Evolutionary conservation across 64 coral and sea anemone genomes (phyloP).

Genomic region (Dendronephthya gigantea): DNA sequence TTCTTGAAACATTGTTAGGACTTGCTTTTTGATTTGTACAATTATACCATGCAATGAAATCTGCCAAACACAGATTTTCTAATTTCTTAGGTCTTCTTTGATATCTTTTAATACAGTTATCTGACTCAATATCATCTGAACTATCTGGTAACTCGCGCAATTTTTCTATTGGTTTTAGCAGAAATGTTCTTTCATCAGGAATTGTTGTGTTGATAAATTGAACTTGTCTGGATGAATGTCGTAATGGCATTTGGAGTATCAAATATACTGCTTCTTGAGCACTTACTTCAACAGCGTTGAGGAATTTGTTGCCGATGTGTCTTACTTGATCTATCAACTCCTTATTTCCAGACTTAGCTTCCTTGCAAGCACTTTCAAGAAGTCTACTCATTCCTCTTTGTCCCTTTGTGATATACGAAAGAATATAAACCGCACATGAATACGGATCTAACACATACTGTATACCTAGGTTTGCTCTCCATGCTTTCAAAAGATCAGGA

Average conservation of each 20-base stretch:
- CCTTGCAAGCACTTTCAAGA: background rate
- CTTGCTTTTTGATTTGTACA: too few relatives aligned
- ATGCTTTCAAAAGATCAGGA: background rate
- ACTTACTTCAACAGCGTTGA: background rate
- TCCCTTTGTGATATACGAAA: background rate
- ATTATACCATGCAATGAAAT: too few relatives aligned
- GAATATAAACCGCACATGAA: too few relatives aligned
- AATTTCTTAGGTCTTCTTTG: too few relatives aligned
- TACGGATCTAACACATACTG: background rate
- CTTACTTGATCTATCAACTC: background rate
- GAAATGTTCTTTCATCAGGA: background rate
- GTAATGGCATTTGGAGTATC: background rate
- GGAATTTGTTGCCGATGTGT: background rate
- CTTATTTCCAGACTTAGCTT: background rate
- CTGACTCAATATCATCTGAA: too few relatives aligned
- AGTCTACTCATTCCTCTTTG: background rate
- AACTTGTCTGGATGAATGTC: background rate
- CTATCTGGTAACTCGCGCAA: too few relatives aligned
- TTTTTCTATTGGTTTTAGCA: background rate
- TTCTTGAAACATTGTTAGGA: too few relatives aligned
- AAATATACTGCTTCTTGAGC: conserved; percentile 1
- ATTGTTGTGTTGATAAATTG: background rate
- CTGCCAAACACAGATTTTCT: too few relatives aligned
- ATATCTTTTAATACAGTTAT: too few relatives aligned
- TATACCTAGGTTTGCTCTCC: background rate